These are phyloP conservation scores for Nymphalis c-album DNA, from an alignment of 2,888 invertebrate genomes.

Conservation along the genomic window DNA sequence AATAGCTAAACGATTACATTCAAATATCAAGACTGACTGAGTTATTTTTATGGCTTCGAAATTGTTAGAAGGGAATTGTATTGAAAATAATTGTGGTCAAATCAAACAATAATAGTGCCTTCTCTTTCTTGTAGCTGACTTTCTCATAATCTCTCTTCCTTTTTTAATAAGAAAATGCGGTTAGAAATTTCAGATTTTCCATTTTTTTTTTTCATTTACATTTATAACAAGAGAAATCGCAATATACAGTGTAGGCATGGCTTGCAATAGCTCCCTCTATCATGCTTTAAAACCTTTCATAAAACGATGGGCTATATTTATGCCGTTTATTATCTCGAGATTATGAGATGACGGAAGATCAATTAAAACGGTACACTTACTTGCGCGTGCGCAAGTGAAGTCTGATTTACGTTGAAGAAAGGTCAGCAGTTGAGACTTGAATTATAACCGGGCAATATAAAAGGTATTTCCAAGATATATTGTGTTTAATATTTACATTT, in stretches of 20 bases:
- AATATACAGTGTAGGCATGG: neutral
- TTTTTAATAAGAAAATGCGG: neutral
- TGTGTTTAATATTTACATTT: neutral
- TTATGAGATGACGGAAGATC: constrained; percentile 31
- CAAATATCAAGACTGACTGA: too few relatives aligned
- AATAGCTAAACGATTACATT: too few relatives aligned
- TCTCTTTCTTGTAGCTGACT: too few relatives aligned
- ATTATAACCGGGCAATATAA: constrained; percentile 23
- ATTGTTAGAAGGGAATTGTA: too few relatives aligned
- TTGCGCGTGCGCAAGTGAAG: constrained; percentile 34
- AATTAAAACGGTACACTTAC: constrained; percentile 36
- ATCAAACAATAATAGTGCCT: too few relatives aligned
- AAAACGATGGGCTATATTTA: constrained; percentile 15
- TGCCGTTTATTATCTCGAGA: constrained; percentile 19
- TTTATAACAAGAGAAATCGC: neutral
- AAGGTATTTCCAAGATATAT: neutral
- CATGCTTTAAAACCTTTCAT: constrained; percentile 13
- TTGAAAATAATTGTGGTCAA: too few relatives aligned
- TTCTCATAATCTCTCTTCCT: too few relatives aligned
- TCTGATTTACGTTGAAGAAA: constrained; percentile 40
- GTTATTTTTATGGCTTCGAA: too few relatives aligned
- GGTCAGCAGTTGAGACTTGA: constrained; percentile 36
- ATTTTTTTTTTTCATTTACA: too few relatives aligned
- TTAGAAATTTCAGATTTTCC: too few relatives aligned
- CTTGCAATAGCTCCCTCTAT: neutral